Percentiles rank a stretch among this genome's conserved stretches.
Evolutionary conservation across 92 coral and sea anemone species (phyloP).

Genomic region (Anthopleura xanthogrammica): DNA sequence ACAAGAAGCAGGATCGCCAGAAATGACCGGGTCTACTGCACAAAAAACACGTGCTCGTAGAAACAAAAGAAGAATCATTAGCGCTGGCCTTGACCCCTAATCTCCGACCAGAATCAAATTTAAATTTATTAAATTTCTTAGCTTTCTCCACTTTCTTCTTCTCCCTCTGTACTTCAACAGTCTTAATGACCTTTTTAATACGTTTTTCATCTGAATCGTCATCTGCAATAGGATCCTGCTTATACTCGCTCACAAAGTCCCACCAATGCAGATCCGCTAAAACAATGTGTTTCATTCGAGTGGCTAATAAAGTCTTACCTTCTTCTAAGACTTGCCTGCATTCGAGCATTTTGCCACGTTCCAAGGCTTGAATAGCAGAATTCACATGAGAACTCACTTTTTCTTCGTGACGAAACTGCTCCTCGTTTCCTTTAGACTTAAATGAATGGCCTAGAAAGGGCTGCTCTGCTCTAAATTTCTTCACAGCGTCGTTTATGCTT

Average conservation of each 20-base stretch:
- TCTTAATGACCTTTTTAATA: conserved; percentile 28
- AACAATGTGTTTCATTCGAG: too few relatives aligned
- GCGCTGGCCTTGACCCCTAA: background rate
- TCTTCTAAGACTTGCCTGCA: too few relatives aligned
- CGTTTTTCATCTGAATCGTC: conserved; percentile 41
- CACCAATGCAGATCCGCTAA: background rate
- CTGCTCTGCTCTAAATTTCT: too few relatives aligned
- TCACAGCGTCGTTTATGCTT: too few relatives aligned
- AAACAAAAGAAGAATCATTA: background rate
- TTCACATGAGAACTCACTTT: too few relatives aligned
- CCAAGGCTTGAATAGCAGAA: too few relatives aligned
- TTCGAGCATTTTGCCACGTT: too few relatives aligned
- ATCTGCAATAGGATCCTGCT: conserved; percentile 30
- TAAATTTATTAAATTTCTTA: conserved; percentile 22
- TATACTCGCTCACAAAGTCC: conserved; percentile 32
- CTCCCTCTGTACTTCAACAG: conserved; percentile 24
- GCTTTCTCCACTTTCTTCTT: conserved; percentile 30
- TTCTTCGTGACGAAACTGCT: too few relatives aligned
- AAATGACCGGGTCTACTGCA: conserved; percentile 42
- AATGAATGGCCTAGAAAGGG: too few relatives aligned
- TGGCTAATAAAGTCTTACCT: too few relatives aligned
- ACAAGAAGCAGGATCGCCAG: conserved; percentile 32
- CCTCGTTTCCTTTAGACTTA: too few relatives aligned
- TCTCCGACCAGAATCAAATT: background rate
- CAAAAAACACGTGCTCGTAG: conserved; percentile 18